phyloP scores from a whole-genome alignment of 1,140 invertebrate genomes.

The Aporrectodea caliginosa region DNA sequence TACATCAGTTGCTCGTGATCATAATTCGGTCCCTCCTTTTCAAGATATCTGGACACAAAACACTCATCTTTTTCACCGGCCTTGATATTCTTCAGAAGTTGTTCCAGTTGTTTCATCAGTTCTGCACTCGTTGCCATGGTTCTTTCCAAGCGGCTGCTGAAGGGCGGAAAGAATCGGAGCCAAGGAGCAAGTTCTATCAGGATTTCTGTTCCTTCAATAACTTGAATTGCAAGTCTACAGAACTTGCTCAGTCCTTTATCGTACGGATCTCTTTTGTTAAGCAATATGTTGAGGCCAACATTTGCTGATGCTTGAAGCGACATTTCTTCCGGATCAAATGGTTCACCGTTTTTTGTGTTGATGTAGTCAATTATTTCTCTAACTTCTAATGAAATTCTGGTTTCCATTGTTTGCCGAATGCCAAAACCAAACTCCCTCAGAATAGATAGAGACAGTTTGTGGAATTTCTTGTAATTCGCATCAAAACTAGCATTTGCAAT shows the following conservation, averaged over 20 bases:
- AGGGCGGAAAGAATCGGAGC: background rate
- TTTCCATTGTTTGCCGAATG: background rate
- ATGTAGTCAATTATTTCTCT: background rate
- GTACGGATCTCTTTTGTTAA: background rate
- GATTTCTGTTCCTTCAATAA: background rate
- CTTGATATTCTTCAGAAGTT: background rate
- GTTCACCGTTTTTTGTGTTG: background rate
- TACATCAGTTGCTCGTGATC: slow-evolving; percentile 33
- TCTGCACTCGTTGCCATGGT: background rate
- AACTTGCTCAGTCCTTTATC: background rate
- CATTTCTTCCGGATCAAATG: background rate
- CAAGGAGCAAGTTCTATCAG: background rate
- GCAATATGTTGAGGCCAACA: background rate
- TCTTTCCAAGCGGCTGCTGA: background rate
- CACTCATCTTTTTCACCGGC: background rate
- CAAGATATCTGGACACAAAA: background rate
- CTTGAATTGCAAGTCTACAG: background rate
- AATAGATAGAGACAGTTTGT: background rate
- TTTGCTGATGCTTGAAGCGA: background rate
- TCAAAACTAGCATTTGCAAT: no score
- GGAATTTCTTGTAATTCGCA: background rate
- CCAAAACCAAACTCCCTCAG: background rate
- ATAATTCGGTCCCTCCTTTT: background rate
- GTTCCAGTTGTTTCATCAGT: background rate
- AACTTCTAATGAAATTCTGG: background rate